Evolutionary conservation across 2,113 vertebrate species (phyloP).

Genomic region (Atrichornis clamosus): DNA sequence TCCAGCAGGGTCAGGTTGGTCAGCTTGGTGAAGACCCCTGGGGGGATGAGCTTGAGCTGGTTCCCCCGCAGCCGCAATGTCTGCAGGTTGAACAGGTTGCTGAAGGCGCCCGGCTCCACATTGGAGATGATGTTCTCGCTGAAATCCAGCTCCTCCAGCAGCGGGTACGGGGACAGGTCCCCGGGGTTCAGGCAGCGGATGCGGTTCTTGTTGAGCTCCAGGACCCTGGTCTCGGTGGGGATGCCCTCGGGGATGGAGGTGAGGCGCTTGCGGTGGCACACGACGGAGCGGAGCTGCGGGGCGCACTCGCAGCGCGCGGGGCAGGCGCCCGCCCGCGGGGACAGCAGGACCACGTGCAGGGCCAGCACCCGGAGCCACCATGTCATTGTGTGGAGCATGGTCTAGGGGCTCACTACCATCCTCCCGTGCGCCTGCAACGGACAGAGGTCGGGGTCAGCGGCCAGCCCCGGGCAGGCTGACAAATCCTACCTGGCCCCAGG

Average conservation of each 20-base stretch:
- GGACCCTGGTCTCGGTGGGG: constrained; percentile 82
- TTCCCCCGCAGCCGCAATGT: constrained; percentile 85
- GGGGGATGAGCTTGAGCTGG: constrained; percentile 91
- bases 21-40: constrained; percentile 89
- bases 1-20: constrained; percentile 91
- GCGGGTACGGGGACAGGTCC: constrained; percentile 80
- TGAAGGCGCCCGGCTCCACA: constrained; percentile 92
- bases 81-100: constrained; percentile 83
- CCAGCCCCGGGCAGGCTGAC: fast-evolving
- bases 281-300: constrained; percentile 77
- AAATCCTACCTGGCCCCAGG: fast-evolving
- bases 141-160: constrained; percentile 90
- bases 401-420: constrained; percentile 74
- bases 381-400: constrained; percentile 71
- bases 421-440: constrained; percentile 73
- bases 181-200: constrained; percentile 91
- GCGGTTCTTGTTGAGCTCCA: constrained; percentile 91
- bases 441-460: not conserved
- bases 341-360: constrained; percentile 72
- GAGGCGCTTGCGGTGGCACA: constrained; percentile 87
- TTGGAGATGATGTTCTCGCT: constrained; percentile 92
- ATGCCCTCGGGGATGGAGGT: constrained; percentile 88
- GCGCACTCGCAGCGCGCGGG: constrained; percentile 91
- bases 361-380: constrained; percentile 76
- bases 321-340: constrained; percentile 59